Evolutionary conservation across 2,113 vertebrate genomes (phyloP), one percentile per base, ranked within the genome.

Genomic region (Gnathonemus longibarbis): DNA sequence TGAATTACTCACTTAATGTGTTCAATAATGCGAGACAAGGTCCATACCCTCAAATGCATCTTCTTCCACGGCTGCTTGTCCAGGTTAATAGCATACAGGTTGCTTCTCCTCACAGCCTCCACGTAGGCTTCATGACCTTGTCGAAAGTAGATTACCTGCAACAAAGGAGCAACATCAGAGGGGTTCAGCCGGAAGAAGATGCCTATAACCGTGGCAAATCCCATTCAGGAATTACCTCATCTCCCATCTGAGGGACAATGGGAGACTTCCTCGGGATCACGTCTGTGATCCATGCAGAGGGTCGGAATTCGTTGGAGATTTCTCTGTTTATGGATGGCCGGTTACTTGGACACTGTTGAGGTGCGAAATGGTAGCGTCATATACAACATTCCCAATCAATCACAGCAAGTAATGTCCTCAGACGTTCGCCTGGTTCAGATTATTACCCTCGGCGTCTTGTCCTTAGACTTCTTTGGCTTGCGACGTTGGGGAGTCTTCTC

Each of bases 221-320:
- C 9, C n/a, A 10, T 89, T 84, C n/a, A 6, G 21, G 6, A 84
- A 94, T 94, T 91, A 99, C 98, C 96, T 99, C 98, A 10, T 99
- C 98, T 0, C 98, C 98, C 98, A 99, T 98, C 89, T 99, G 98
- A 66, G 98, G 98, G 90, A 99, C 98, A 93, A 98, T 99, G 6
- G 98, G 98, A 89, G 98, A 99, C 92, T 97, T 97, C 88, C 97
- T 95, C 80, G 98, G 98, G 91, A 97, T 94, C 15, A 97, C 97
- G 88, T 99, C 98, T 0, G 97, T 99, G 93, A 99, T 98, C 98
- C 98, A 99, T 0, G 95, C 93, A 0, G 98, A 97, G 88, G 98
- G 98, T 88, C 97, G 97, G 90, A 96, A 99, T 88, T 98, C 98
- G 66, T 95, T 96, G 0, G 97, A 96, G 80, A 96, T 94, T 15